A percentile compares a stretch with the other conserved stretches of the same genome.
These are phyloP conservation scores for Mirza zaza DNA, from an alignment of 2,113 vertebrate species.

Conservation along the genomic window DNA sequence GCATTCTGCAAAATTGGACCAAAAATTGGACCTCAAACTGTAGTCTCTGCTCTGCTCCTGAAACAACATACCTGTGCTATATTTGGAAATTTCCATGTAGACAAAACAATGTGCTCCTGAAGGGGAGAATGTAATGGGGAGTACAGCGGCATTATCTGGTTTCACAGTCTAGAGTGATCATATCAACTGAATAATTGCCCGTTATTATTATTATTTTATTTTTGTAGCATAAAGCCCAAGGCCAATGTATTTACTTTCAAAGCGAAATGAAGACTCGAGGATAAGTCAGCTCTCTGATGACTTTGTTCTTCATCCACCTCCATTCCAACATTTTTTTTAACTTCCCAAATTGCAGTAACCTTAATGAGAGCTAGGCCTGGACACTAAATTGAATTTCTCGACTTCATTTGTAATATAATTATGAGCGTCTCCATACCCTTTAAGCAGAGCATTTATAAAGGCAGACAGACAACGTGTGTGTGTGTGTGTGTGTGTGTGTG, in stretches of 20 bases:
- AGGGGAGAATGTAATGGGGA: background rate
- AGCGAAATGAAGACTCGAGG: background rate
- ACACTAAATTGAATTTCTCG: background rate
- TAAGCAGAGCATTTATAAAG: background rate
- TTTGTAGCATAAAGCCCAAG: constrained; percentile 38
- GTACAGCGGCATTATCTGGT: background rate
- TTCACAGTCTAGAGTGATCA: constrained; percentile 59
- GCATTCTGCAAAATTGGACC: background rate
- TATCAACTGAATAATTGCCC: constrained; percentile 42
- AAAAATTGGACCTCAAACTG: background rate
- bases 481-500: too few relatives aligned
- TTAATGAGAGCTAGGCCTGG: background rate
- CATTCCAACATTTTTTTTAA: background rate
- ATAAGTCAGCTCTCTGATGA: background rate
- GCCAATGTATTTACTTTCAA: constrained; percentile 63
- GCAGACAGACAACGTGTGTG: too few relatives aligned
- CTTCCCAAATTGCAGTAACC: background rate
- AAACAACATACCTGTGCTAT: constrained; percentile 58
- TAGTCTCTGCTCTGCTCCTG: background rate
- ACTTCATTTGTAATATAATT: background rate
- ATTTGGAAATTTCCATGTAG: constrained; percentile 53
- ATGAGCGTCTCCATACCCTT: background rate
- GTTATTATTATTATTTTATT: constrained; percentile 54
- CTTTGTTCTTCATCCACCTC: background rate
- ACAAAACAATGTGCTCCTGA: constrained; percentile 46